phyloP scores from a whole-genome alignment of 2,888 invertebrate species.

The Agrilus biguttatus region DNA sequence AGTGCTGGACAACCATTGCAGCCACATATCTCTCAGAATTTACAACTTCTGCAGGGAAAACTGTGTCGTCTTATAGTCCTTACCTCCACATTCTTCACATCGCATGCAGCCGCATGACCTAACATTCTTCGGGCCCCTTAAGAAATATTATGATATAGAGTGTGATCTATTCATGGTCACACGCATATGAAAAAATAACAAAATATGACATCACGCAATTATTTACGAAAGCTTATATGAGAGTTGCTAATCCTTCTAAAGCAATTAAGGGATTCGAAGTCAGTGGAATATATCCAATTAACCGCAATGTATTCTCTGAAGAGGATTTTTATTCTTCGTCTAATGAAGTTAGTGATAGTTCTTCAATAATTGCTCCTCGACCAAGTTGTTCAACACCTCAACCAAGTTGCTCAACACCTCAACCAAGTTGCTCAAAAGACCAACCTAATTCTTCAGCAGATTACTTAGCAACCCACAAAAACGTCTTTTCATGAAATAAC shows the following conservation, averaged over 20 bases:
- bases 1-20: conserved; percentile 2
- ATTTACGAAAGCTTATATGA: conserved; percentile 2
- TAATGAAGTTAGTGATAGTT: too few species aligned
- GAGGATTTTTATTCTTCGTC: background rate
- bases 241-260: background rate
- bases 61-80: conserved; percentile 9
- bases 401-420: too few species aligned
- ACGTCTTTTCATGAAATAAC: too few species aligned
- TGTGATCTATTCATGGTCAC: conserved; percentile 1
- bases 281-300: background rate
- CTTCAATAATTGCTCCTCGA: too few species aligned
- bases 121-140: conserved; percentile 4
- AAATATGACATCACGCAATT: conserved; percentile 2
- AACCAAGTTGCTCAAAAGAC: too few species aligned
- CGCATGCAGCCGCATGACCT: conserved; percentile 12
- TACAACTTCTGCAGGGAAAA: conserved; percentile 6
- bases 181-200: conserved; percentile 2
- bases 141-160: conserved; percentile 1
- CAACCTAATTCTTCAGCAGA: too few species aligned
- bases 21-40: conserved; percentile 2
- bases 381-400: too few species aligned
- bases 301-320: background rate
- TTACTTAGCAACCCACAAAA: too few species aligned
- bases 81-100: conserved; percentile 14
- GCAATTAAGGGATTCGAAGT: background rate